A percentile compares a stretch with the other conserved stretches of the same genome.
phyloP scores from a whole-genome alignment of 2,888 invertebrate genomes.

The Lithophane leautieri region DNA sequence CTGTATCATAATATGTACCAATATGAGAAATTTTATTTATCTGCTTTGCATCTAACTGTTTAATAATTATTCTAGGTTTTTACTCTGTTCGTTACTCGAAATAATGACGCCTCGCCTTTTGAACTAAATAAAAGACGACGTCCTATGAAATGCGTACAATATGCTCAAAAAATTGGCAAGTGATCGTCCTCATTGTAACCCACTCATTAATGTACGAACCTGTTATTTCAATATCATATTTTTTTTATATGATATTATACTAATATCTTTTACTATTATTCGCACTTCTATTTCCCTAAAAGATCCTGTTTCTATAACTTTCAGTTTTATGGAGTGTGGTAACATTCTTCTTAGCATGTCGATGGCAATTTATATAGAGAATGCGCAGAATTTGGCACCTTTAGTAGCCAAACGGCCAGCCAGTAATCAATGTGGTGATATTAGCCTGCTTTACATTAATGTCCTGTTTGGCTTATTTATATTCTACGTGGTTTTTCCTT shows the following conservation, averaged over 20 bases:
- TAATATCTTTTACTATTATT: not conserved
- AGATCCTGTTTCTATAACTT: not conserved
- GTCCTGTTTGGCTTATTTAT: no score
- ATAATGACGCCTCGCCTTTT: slow-evolving; percentile 21
- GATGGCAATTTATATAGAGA: no score
- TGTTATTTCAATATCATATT: no score
- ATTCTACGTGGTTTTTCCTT: no score
- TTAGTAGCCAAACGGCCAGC: no score
- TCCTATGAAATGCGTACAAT: not conserved
- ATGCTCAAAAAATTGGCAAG: not conserved
- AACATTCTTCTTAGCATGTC: no score
- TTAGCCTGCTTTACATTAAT: not conserved
- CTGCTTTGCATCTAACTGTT: slow-evolving; percentile 86
- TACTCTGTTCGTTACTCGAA: slow-evolving; percentile 78
- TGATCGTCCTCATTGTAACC: not conserved
- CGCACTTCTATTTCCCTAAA: not conserved
- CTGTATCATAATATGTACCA: slow-evolving; percentile 82
- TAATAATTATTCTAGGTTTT: slow-evolving; percentile 78
- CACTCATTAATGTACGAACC: not conserved
- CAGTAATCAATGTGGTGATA: not conserved
- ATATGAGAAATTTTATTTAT: slow-evolving; percentile 85
- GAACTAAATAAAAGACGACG: slow-evolving; percentile 28
- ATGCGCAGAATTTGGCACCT: no score
- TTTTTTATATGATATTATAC: not conserved
- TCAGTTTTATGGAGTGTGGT: not conserved